Conservation (phyloP, 2,888 invertebrate genomes). For the Odiellus spinosus region DNA sequence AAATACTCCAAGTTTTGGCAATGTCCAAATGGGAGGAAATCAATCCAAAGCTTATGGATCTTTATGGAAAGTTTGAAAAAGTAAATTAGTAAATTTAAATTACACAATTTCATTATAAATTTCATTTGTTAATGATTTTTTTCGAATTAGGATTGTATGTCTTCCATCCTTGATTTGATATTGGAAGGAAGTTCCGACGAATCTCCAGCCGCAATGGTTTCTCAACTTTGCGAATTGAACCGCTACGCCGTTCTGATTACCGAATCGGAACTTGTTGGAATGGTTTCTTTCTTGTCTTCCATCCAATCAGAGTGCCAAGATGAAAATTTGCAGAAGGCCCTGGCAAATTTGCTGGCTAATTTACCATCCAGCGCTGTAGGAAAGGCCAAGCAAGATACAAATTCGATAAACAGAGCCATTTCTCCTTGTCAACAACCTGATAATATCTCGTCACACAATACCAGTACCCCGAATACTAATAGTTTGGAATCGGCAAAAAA, state of each 20-base stretch:
- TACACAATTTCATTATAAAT: too few species aligned
- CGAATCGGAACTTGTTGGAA: slow-evolving; percentile 44
- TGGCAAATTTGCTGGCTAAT: slow-evolving; percentile 29
- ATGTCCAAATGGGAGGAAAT: slow-evolving; percentile 66
- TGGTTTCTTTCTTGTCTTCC: slow-evolving; percentile 34
- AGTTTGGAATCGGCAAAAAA: slow-evolving; percentile 24
- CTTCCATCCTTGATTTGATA: slow-evolving; percentile 57
- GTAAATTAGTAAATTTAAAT: slow-evolving; percentile 22
- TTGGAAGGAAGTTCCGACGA: slow-evolving; percentile 33
- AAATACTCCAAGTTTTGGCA: slow-evolving; percentile 80
- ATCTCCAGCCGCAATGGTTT: slow-evolving; percentile 25
- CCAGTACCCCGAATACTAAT: slow-evolving; percentile 11
- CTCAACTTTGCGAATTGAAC: slow-evolving; percentile 41
- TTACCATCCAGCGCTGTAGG: slow-evolving; percentile 24
- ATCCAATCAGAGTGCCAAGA: slow-evolving; percentile 24
- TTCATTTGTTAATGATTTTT: background rate
- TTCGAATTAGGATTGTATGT: slow-evolving; percentile 44
- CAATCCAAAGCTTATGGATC: slow-evolving; percentile 51
- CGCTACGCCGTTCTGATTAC: slow-evolving; percentile 51
- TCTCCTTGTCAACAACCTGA: slow-evolving; percentile 8
- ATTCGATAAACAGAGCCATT: background rate
- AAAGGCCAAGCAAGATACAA: too few species aligned
- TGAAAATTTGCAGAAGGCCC: slow-evolving; percentile 26
- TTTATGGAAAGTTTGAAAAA: slow-evolving; percentile 64
- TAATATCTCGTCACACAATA: background rate